Conservation (phyloP, 2,888 invertebrate genomes). For the Drosophila greeni region DNA sequence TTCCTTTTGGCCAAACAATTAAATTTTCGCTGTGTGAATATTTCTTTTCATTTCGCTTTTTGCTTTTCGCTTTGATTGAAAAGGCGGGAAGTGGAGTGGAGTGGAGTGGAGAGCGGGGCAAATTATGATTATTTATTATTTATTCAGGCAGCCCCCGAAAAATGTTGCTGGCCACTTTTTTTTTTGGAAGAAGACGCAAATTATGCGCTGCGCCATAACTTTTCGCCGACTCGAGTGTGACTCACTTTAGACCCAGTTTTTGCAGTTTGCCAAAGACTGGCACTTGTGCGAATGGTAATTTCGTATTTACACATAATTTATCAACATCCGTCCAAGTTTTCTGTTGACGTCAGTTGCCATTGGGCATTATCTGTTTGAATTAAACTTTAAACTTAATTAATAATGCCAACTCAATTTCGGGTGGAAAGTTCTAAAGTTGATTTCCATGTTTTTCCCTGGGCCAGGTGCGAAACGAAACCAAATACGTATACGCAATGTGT, state of each 20-base stretch:
- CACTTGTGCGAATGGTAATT: constrained; percentile 15
- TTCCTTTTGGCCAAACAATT: constrained; percentile 53
- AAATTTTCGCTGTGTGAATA: constrained; percentile 47
- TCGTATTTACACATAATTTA: constrained; percentile 60
- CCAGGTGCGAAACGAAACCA: constrained; percentile 4
- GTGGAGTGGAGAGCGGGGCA: constrained; percentile 6
- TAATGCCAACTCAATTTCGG: constrained; percentile 54
- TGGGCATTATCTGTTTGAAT: constrained; percentile 31
- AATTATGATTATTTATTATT: constrained; percentile 43
- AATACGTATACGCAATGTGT: constrained; percentile 19
- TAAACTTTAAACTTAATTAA: constrained; percentile 54
- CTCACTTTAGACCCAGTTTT: constrained; percentile 33
- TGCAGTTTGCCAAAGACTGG: background rate
- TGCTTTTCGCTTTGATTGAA: constrained; percentile 14
- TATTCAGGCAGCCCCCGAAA: constrained; percentile 36
- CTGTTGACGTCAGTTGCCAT: constrained; percentile 40
- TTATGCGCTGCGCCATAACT: constrained; percentile 47
- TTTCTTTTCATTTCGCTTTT: constrained; percentile 34
- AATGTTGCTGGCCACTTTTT: constrained; percentile 42
- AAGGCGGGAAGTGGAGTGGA: background rate
- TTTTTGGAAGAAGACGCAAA: constrained; percentile 43
- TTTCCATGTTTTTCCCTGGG: constrained; percentile 21
- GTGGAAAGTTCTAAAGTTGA: constrained; percentile 30
- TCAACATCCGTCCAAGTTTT: constrained; percentile 35
- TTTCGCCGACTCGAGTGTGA: constrained; percentile 26